Percentiles rank a stretch among this genome's conserved stretches.
Conservation (phyloP, 2,888 invertebrate species). For the Mesorhabditis spiculigera region DNA sequence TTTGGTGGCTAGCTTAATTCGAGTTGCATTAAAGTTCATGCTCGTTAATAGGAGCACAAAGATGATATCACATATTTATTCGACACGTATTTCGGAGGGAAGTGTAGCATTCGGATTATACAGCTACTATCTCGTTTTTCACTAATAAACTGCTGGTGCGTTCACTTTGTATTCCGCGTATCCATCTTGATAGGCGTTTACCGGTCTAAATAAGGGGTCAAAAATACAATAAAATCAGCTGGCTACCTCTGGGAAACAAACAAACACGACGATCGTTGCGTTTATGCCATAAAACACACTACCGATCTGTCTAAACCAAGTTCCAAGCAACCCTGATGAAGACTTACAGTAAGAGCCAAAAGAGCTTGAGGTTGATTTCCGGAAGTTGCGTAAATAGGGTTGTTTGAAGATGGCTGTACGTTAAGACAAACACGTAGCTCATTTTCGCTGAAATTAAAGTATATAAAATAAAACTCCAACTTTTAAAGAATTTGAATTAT, state of each 20-base stretch:
- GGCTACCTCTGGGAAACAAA: background rate
- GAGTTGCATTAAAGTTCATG: no score
- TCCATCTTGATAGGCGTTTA: no score
- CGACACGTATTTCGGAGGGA: no score
- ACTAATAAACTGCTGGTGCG: no score
- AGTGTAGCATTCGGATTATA: no score
- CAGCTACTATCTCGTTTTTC: no score
- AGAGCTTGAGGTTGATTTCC: background rate
- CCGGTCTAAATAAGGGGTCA: no score
- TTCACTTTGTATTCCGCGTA: no score
- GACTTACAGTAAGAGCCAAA: background rate
- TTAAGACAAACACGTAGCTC: background rate
- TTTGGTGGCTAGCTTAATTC: no score
- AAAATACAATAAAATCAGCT: background rate
- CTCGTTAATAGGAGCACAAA: no score
- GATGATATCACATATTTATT: no score
- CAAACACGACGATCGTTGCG: slow-evolving; percentile 4
- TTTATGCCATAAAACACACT: background rate
- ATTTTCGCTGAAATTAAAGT: background rate
- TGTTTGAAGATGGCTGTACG: background rate
- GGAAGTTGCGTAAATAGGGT: background rate
- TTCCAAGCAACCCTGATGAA: background rate
- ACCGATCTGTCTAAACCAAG: slow-evolving; percentile 2
- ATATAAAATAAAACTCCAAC: background rate
- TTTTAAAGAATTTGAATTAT: no score